Percentiles rank a stretch among this genome's conserved stretches.
Evolutionary conservation across 2,888 invertebrate genomes (phyloP).

Genomic region (Eupithecia tripunctaria): DNA sequence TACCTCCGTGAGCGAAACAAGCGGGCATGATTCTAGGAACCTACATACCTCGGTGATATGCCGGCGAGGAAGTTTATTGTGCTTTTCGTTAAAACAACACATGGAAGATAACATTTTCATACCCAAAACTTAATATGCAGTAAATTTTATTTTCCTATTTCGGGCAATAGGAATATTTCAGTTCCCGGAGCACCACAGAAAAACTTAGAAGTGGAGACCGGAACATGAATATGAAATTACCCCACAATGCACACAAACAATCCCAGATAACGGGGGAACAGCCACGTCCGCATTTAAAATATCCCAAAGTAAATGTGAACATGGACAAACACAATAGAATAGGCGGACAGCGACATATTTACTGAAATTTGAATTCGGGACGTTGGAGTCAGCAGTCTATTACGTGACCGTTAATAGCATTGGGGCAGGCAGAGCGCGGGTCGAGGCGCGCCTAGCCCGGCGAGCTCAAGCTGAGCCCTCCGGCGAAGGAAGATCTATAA

Average conservation of each 20-base stretch:
- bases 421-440: constrained; percentile 37
- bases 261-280: constrained; percentile 58
- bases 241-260: constrained; percentile 56
- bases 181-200: constrained; percentile 36
- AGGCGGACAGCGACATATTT: constrained; percentile 70
- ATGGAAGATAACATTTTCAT: constrained; percentile 1
- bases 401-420: constrained; percentile 79
- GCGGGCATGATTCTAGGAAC: neutral
- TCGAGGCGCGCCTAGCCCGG: constrained; percentile 52
- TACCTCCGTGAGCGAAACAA: neutral
- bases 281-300: constrained; percentile 63
- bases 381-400: constrained; percentile 73
- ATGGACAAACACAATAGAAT: constrained; percentile 66
- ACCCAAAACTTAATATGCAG: constrained; percentile 30
- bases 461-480: constrained; percentile 58
- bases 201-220: constrained; percentile 42
- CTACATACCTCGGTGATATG: neutral
- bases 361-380: constrained; percentile 77
- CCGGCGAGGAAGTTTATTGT: neutral
- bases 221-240: constrained; percentile 54
- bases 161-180: constrained; percentile 37
- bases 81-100: neutral
- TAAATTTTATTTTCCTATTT: constrained; percentile 33
- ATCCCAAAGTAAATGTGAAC: constrained; percentile 67
- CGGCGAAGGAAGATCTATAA: constrained; percentile 81